Evolutionary conservation across 2,797 vertebrate species (phyloP).

Genomic region (Diceros bicornis): DNA sequence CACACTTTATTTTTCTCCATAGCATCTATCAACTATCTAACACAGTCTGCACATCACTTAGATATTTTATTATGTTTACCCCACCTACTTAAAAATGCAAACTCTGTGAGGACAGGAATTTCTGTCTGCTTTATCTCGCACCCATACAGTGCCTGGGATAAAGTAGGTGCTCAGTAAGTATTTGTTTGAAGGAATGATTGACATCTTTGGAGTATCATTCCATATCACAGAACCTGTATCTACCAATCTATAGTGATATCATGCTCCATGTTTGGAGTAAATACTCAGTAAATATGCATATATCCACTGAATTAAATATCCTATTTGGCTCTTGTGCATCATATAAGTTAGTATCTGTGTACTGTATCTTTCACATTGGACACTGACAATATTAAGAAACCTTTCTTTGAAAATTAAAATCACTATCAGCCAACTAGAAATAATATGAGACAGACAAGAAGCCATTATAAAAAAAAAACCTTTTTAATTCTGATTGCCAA

Average conservation of each 20-base stretch:
- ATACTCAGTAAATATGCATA: not conserved
- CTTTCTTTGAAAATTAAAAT: slow-evolving; percentile 6
- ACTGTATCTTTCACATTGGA: not conserved
- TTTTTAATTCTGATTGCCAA: slow-evolving; percentile 99
- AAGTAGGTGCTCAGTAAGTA: not conserved
- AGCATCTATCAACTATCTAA: not conserved
- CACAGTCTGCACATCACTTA: not conserved
- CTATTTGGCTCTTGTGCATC: not conserved
- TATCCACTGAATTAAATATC: not conserved
- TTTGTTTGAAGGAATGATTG: not conserved
- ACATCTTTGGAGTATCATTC: not conserved
- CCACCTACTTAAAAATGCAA: not conserved
- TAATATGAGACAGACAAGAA: slow-evolving; percentile 84
- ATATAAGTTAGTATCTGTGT: not conserved
- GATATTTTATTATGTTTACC: not conserved
- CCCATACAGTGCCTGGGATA: not conserved
- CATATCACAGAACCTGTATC: not conserved
- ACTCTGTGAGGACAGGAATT: not conserved
- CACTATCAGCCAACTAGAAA: slow-evolving; percentile 71
- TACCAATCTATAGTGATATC: not conserved
- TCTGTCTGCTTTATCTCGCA: not conserved
- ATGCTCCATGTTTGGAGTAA: not conserved
- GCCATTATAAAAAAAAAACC: slow-evolving; percentile 87
- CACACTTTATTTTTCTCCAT: not conserved
- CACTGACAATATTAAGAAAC: not conserved